These are phyloP conservation scores for Watsonalla binaria DNA, from an alignment of 2,888 invertebrate species.

Conservation along the genomic window DNA sequence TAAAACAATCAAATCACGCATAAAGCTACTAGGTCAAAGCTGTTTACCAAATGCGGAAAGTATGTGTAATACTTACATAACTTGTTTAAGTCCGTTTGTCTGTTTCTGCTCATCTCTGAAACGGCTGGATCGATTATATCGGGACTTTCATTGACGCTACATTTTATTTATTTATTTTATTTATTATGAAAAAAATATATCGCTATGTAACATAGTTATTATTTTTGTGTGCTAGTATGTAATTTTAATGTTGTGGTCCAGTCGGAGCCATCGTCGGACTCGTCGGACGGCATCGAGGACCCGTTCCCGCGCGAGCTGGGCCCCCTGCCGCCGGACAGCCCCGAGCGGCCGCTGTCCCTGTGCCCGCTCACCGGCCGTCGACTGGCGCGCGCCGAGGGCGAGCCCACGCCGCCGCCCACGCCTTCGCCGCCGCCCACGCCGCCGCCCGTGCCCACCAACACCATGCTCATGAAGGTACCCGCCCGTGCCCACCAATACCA, in stretches of 20 bases:
- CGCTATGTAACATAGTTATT: too few relatives aligned
- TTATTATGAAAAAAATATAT: too few relatives aligned
- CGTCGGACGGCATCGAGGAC: conserved; percentile 82
- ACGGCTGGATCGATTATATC: too few relatives aligned
- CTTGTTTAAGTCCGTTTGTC: too few relatives aligned
- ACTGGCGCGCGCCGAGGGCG: conserved; percentile 80
- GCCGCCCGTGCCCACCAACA: conserved; percentile 24
- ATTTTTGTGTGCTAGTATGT: neutral
- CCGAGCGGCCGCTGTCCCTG: conserved; percentile 83
- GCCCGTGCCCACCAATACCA: neutral
- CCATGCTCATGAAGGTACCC: conserved; percentile 67
- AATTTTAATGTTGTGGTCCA: conserved; percentile 15
- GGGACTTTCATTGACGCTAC: too few relatives aligned
- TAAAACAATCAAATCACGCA: conserved; percentile 10
- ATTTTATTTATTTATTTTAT: too few relatives aligned
- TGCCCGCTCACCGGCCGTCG: conserved; percentile 71
- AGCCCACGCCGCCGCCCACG: conserved; percentile 79
- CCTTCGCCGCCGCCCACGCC: conserved; percentile 56
- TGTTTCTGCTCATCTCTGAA: too few relatives aligned
- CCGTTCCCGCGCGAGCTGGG: conserved; percentile 76
- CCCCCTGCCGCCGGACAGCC: conserved; percentile 77
- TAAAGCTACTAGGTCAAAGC: too few relatives aligned
- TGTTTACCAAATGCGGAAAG: too few relatives aligned
- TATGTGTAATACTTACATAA: too few relatives aligned
- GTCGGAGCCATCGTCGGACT: conserved; percentile 63